phyloP scores from a whole-genome alignment of 2,113 vertebrate genomes.

The Lophura nycthemera region DNA sequence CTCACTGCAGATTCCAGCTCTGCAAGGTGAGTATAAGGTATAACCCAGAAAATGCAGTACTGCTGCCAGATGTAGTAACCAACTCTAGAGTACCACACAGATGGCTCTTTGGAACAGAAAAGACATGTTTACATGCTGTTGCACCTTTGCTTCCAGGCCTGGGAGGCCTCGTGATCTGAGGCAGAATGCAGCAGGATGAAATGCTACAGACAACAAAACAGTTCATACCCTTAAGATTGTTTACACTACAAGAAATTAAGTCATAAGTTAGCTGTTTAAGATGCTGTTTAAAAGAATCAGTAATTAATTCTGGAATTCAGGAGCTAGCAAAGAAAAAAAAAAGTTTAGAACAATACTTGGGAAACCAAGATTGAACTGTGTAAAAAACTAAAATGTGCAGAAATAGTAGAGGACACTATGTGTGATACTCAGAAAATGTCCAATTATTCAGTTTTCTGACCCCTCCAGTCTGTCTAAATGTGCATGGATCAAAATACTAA shows the following conservation, averaged over 20 bases:
- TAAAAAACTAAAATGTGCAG: not conserved
- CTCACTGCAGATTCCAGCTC: not conserved
- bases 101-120: not conserved
- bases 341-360: fast-evolving
- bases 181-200: not conserved
- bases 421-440: not conserved
- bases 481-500: not conserved
- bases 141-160: not conserved
- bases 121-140: not conserved
- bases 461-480: not conserved
- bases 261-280: not conserved
- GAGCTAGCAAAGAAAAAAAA: not conserved
- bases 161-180: not conserved
- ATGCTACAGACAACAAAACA: not conserved
- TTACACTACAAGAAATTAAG: not conserved
- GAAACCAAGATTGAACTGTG: not conserved
- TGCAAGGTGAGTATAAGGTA: not conserved
- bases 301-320: not conserved
- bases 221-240: not conserved
- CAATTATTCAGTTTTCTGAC: not conserved
- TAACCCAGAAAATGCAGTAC: not conserved
- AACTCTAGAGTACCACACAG: not conserved
- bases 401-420: not conserved
- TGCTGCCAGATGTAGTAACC: not conserved
- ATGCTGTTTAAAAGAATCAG: not conserved